phyloP scores from a whole-genome alignment of 2,113 vertebrate genomes.

The Oceanites oceanicus region DNA sequence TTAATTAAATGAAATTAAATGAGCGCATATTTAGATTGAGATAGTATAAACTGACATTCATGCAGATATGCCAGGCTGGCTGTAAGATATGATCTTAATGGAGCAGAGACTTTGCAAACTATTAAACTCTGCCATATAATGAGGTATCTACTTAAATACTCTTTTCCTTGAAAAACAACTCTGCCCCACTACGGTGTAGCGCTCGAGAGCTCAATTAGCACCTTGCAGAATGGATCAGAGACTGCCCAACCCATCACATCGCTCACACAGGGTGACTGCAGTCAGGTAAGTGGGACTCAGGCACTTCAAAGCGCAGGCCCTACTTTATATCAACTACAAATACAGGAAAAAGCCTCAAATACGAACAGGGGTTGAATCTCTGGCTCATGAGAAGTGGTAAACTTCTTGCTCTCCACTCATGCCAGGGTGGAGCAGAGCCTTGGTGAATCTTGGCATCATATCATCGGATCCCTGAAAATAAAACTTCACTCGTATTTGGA shows the following conservation, averaged over 20 bases:
- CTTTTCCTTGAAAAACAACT: conserved; percentile 33
- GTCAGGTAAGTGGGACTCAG: not conserved
- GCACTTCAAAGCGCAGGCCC: not conserved
- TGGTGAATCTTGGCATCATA: not conserved
- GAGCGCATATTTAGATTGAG: conserved; percentile 58
- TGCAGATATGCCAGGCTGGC: conserved; percentile 36
- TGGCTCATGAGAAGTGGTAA: not conserved
- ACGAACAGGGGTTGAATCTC: not conserved
- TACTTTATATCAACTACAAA: not conserved
- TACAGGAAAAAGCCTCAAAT: not conserved
- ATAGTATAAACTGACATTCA: conserved; percentile 59
- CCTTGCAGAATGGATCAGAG: not conserved
- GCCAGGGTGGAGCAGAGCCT: not conserved
- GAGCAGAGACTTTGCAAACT: conserved; percentile 61
- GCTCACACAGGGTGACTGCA: not conserved
- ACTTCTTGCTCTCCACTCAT: not conserved
- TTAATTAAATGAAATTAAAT: conserved; percentile 77
- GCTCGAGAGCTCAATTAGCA: conserved; percentile 10
- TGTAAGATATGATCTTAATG: conserved; percentile 56
- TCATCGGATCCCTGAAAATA: not conserved
- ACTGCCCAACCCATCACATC: not conserved
- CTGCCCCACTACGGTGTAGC: not conserved
- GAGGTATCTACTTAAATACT: conserved; percentile 52
- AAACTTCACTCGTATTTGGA: not conserved
- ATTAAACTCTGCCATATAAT: conserved; percentile 57